These are phyloP conservation scores for Periophthalmodon schlosseri DNA, from an alignment of 2,113 vertebrate genomes.

Conservation along the genomic window DNA sequence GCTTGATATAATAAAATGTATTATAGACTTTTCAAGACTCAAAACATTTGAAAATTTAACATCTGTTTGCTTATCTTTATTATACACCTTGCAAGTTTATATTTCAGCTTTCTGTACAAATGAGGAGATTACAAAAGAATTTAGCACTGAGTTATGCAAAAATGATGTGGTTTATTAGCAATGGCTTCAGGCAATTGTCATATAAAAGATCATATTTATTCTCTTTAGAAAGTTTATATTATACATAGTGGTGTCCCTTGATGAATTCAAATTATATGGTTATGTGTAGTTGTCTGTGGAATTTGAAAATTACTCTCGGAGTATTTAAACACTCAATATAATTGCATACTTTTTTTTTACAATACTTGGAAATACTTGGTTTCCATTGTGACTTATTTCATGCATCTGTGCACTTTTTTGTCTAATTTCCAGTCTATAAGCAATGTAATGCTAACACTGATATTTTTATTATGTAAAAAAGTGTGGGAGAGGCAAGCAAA, in stretches of 20 bases:
- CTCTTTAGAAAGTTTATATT: neutral
- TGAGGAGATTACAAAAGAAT: neutral
- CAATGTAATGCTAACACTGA: constrained; percentile 19
- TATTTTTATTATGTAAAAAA: constrained; percentile 46
- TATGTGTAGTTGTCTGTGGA: too few species aligned
- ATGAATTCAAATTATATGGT: too few species aligned
- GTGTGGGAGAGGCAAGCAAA: constrained; percentile 44
- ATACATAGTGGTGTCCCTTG: too few species aligned
- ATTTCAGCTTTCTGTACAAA: neutral
- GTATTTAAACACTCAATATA: neutral
- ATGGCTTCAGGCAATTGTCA: too few species aligned
- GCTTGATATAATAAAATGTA: too few species aligned
- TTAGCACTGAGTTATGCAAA: too few species aligned
- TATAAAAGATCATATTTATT: too few species aligned
- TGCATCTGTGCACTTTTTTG: neutral
- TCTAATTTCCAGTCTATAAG: neutral
- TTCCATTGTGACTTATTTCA: neutral
- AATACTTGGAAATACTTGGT: neutral
- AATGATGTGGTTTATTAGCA: too few species aligned
- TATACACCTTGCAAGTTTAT: neutral
- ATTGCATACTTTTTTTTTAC: neutral
- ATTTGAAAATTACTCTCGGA: too few species aligned
- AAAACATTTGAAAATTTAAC: too few species aligned
- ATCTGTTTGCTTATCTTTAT: neutral
- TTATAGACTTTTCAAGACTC: too few species aligned